phyloP scores from a whole-genome alignment of 2,113 vertebrate genomes.

The Pomatorhinus ruficollis region DNA sequence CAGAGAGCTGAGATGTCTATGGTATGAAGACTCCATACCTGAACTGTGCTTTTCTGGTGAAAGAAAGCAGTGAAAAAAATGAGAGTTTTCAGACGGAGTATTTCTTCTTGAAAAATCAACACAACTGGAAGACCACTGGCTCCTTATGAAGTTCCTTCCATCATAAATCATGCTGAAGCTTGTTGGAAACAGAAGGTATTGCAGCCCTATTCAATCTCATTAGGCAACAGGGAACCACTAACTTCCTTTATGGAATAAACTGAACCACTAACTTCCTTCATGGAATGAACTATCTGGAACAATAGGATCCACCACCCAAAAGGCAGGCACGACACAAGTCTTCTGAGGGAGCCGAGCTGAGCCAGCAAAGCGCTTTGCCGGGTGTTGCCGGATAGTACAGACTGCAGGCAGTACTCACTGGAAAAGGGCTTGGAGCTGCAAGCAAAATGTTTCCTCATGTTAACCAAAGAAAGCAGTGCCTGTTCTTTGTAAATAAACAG shows the following conservation, averaged over 20 bases:
- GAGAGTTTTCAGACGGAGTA: not conserved
- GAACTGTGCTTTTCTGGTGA: not conserved
- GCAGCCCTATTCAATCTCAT: not conserved
- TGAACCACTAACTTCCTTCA: not conserved
- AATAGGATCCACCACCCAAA: conserved; percentile 7
- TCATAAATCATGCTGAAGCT: not conserved
- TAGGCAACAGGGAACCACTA: not conserved
- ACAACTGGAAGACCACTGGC: not conserved
- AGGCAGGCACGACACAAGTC: not conserved
- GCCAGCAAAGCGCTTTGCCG: fast-evolving
- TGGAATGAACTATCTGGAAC: not conserved
- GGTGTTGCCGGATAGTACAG: not conserved
- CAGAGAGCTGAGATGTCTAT: not conserved
- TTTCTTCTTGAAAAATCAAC: not conserved
- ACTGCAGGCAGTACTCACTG: not conserved
- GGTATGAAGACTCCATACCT: not conserved
- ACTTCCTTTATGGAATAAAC: not conserved
- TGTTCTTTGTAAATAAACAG: not conserved
- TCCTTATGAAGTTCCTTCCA: not conserved
- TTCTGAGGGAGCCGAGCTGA: not conserved
- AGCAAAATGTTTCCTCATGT: conserved; percentile 25
- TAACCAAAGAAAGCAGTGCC: not conserved
- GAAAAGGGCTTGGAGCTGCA: not conserved
- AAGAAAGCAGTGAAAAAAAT: not conserved
- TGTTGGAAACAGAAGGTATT: not conserved